phyloP scores from a whole-genome alignment of 2,797 vertebrate genomes.

The Fratercula arctica region DNA sequence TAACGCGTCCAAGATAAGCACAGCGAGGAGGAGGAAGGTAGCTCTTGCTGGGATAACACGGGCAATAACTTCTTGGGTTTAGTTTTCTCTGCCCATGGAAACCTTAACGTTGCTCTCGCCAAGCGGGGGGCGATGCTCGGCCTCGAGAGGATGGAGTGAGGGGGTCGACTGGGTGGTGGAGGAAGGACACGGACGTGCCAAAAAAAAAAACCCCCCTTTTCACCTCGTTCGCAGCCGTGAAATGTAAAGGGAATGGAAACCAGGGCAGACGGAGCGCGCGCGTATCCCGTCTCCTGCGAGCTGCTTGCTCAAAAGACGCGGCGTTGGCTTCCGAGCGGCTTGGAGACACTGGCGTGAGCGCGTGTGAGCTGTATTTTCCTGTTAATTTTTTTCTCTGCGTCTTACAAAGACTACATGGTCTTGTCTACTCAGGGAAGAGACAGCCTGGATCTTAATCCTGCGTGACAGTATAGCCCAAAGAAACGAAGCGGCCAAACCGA shows the following conservation, averaged over 20 bases:
- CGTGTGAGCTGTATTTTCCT: not conserved
- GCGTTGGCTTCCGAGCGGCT: not conserved
- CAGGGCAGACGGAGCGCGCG: not conserved
- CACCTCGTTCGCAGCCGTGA: fast-evolving
- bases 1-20: not conserved
- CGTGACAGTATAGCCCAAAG: not conserved
- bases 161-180: too few relatives aligned
- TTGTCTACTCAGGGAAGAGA: not conserved
- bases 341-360: not conserved
- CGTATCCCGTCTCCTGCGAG: not conserved
- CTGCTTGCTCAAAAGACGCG: not conserved
- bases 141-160: not conserved
- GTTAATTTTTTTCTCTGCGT: too few relatives aligned
- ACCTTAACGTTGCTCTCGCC: too few relatives aligned
- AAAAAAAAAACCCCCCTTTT: not conserved
- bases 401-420: not conserved
- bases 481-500: not conserved
- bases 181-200: fast-evolving
- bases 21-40: not conserved
- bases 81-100: fast-evolving
- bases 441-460: not conserved
- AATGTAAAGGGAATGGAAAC: not conserved
- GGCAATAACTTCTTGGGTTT: not conserved
- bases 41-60: too few relatives aligned
- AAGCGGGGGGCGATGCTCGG: not conserved